Conservation (phyloP, 1,140 invertebrate genomes). For the Meteorus sp. region DNA sequence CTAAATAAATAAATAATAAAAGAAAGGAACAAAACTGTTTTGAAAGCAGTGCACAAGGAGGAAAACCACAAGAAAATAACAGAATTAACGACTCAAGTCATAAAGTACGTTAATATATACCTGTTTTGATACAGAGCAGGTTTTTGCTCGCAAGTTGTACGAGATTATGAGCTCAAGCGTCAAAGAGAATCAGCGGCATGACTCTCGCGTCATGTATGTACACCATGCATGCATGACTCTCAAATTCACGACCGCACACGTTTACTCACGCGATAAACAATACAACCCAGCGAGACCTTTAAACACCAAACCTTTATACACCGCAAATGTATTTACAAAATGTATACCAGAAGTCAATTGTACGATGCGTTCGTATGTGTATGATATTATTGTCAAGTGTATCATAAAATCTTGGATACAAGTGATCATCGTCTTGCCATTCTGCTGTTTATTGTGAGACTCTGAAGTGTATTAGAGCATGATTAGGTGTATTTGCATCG, state of each 20-base stretch:
- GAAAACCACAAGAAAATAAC: not conserved
- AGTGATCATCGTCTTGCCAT: too few species aligned
- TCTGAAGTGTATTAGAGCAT: too few species aligned
- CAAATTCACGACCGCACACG: not conserved
- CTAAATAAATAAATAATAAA: not conserved
- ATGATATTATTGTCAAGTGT: too few species aligned
- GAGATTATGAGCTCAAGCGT: conserved; percentile 8
- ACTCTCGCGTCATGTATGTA: not conserved
- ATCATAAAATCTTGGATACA: too few species aligned
- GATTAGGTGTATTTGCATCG: too few species aligned
- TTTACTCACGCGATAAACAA: too few species aligned
- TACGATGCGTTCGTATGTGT: too few species aligned
- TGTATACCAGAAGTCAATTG: too few species aligned
- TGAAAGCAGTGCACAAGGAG: not conserved
- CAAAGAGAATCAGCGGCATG: conserved; percentile 15
- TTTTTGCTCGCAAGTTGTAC: not conserved
- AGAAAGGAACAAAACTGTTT: not conserved
- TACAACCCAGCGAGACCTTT: too few species aligned
- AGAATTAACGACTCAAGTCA: not conserved
- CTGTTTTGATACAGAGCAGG: conserved; percentile 7
- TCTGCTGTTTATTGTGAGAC: too few species aligned
- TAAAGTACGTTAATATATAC: not conserved
- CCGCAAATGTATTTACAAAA: too few species aligned
- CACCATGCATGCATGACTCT: not conserved
- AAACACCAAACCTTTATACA: too few species aligned